Evolutionary conservation across 2,113 vertebrate species (phyloP).

Genomic region (Corynorhinus townsendii): DNA sequence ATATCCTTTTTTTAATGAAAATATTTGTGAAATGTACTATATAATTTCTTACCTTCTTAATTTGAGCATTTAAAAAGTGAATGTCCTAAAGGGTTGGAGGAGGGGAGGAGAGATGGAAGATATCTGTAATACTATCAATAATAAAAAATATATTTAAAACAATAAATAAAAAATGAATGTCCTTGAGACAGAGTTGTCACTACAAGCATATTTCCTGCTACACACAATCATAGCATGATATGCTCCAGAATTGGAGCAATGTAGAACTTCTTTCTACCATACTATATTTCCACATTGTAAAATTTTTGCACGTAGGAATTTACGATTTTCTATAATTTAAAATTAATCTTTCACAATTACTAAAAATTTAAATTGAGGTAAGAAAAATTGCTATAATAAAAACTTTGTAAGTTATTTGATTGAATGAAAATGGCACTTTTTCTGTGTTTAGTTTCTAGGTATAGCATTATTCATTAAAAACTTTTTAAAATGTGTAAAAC

Average conservation of each 20-base stretch:
- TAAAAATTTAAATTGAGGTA: background rate
- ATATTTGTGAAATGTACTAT: background rate
- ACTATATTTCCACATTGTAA: background rate
- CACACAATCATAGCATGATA: background rate
- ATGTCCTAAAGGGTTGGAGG: background rate
- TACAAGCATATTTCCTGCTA: background rate
- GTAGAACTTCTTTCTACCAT: background rate
- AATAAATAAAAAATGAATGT: background rate
- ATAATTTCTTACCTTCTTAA: background rate
- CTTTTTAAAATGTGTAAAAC: background rate
- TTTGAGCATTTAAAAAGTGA: background rate
- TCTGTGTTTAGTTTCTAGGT: background rate
- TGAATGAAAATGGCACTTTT: background rate
- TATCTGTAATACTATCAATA: too few species aligned
- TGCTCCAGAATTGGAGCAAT: background rate
- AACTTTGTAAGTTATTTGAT: background rate
- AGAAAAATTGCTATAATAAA: background rate
- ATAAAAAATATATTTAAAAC: too few species aligned
- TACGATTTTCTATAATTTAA: background rate
- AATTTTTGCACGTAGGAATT: background rate
- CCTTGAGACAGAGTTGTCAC: background rate
- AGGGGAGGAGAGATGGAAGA: too few species aligned
- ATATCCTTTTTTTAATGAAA: slow-evolving; percentile 14
- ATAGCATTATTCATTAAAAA: background rate
- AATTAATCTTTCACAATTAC: background rate